These are phyloP conservation scores for Tragelaphus strepsiceros DNA, from an alignment of 2,113 vertebrate species.

Conservation along the genomic window DNA sequence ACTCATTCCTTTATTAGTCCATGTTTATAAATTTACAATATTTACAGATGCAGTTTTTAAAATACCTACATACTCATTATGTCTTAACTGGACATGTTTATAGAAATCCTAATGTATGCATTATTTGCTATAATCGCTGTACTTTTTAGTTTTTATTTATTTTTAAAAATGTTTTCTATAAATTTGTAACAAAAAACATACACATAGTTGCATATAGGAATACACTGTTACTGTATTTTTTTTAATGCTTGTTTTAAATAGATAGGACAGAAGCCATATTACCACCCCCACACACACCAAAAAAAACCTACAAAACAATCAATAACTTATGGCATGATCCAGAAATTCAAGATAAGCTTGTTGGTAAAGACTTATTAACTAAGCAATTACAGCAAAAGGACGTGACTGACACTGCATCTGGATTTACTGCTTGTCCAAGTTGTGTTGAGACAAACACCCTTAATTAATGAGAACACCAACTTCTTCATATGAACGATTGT, in stretches of 20 bases:
- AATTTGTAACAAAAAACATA: background rate
- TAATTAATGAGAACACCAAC: conserved; percentile 9
- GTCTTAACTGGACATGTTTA: background rate
- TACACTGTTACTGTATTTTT: background rate
- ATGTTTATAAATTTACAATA: conserved; percentile 17
- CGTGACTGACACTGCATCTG: background rate
- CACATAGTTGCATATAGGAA: background rate
- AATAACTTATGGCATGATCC: background rate
- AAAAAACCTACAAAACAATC: background rate
- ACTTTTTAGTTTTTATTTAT: background rate
- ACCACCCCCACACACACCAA: rapidly evolving
- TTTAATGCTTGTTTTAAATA: background rate
- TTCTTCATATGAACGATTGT: background rate
- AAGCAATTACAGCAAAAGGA: conserved; percentile 39
- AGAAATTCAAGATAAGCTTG: conserved; percentile 57
- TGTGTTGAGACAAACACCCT: conserved; percentile 20
- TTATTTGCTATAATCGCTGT: background rate
- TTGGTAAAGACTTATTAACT: conserved; percentile 47
- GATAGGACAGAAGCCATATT: background rate
- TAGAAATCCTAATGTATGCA: background rate
- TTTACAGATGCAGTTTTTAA: background rate
- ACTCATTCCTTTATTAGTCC: background rate
- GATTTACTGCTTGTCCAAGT: conserved; percentile 57
- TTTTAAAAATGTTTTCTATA: background rate
- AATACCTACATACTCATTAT: conserved; percentile 6